Conservation (phyloP, 2,888 invertebrate genomes). For the Apamea sordens region DNA sequence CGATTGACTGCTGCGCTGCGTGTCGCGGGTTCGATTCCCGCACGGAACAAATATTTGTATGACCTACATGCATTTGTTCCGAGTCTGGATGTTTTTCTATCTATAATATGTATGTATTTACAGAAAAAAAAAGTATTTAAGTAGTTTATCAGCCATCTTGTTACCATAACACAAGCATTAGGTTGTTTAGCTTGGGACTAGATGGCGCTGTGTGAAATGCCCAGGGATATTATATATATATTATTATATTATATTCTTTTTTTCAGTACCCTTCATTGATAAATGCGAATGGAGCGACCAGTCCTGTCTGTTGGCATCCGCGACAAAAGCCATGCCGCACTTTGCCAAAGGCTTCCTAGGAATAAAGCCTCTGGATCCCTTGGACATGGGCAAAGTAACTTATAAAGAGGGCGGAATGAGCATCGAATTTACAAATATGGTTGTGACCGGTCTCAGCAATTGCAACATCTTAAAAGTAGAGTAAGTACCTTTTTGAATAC, state of each 20-base stretch:
- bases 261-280: slow-evolving; percentile 55
- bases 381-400: slow-evolving; percentile 15
- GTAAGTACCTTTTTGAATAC: slow-evolving; percentile 42
- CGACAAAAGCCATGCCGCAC: slow-evolving; percentile 44
- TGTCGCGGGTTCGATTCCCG: no score
- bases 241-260: not conserved
- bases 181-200: no score
- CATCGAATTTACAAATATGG: slow-evolving; percentile 27
- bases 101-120: no score
- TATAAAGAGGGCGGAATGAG: slow-evolving; percentile 30
- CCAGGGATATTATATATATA: no score
- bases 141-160: no score
- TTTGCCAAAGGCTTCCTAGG: slow-evolving; percentile 44
- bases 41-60: no score
- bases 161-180: no score
- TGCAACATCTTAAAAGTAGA: slow-evolving; percentile 42
- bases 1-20: no score
- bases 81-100: no score
- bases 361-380: slow-evolving; percentile 43
- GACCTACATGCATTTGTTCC: no score
- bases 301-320: slow-evolving; percentile 38
- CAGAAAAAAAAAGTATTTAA: no score
- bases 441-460: slow-evolving; percentile 28
- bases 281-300: slow-evolving; percentile 54
- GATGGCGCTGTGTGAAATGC: no score